These are phyloP conservation scores for Raja brachyura DNA, from an alignment of 2,113 vertebrate genomes.

Conservation along the genomic window DNA sequence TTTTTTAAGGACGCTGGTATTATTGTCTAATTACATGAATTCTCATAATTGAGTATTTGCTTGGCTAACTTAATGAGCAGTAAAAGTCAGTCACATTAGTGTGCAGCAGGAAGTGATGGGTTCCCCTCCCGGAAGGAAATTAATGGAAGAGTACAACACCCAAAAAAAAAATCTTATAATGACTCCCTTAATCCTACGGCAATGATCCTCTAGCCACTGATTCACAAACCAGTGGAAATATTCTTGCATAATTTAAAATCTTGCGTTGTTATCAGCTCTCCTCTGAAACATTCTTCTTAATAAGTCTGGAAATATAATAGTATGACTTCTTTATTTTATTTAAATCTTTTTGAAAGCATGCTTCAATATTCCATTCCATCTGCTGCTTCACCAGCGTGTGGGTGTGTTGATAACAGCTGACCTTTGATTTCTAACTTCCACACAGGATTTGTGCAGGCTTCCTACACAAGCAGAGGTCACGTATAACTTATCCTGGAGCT, in stretches of 20 bases:
- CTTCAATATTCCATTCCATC: neutral
- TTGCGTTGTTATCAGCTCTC: neutral
- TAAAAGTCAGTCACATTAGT: neutral
- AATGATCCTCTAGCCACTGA: neutral
- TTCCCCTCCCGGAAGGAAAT: neutral
- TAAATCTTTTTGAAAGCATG: neutral
- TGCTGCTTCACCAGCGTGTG: neutral
- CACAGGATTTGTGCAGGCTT: neutral
- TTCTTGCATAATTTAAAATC: neutral
- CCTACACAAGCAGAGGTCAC: conserved; percentile 19
- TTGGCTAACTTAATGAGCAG: neutral
- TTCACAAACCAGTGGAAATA: neutral
- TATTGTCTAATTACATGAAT: neutral
- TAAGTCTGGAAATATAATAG: neutral
- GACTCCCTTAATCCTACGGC: neutral
- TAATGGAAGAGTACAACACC: neutral
- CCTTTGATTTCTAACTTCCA: neutral
- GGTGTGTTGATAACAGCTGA: neutral
- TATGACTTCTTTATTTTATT: neutral
- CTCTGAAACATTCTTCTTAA: neutral
- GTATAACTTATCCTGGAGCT: neutral
- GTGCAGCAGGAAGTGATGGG: too few relatives aligned
- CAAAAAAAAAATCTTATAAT: neutral
- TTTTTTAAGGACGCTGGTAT: neutral
- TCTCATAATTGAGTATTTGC: neutral